Conservation (phyloP, 1,140 invertebrate genomes). For the Colletes gigas region DNA sequence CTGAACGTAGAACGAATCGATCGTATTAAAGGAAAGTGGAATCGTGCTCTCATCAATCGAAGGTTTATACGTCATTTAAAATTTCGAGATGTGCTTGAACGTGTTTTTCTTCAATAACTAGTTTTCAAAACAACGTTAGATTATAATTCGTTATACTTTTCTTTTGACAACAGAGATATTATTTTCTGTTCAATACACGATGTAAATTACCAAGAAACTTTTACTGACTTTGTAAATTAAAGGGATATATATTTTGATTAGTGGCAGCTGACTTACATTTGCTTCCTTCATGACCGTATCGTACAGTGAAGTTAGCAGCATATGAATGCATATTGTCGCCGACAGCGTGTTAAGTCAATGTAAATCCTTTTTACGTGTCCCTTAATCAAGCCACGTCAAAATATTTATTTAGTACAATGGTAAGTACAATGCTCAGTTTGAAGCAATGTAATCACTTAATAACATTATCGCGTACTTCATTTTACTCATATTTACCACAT, state of each 20-base stretch:
- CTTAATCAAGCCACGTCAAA: constrained; percentile 38
- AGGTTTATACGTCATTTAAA: not conserved
- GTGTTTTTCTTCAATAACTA: not conserved
- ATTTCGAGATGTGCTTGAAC: not conserved
- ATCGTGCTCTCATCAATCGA: not conserved
- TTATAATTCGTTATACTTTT: not conserved
- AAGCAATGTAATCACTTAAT: not conserved
- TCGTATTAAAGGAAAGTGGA: not conserved
- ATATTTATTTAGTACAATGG: constrained; percentile 42
- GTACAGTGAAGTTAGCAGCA: constrained; percentile 15
- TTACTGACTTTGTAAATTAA: not conserved
- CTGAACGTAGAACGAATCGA: not conserved
- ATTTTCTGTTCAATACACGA: not conserved
- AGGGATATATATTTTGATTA: constrained; percentile 25
- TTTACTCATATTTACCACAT: not conserved
- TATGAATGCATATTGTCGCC: not conserved
- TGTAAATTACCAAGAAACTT: not conserved
- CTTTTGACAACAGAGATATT: not conserved
- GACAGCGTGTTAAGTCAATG: not conserved
- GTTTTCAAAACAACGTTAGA: not conserved
- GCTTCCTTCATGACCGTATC: not conserved
- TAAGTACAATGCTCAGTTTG: constrained; percentile 9
- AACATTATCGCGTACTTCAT: not conserved
- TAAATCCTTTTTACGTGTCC: constrained; percentile 21
- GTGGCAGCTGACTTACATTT: constrained; percentile 16